phyloP scores from a whole-genome alignment of 1,140 invertebrate species.

The Trichoplusia ni region DNA sequence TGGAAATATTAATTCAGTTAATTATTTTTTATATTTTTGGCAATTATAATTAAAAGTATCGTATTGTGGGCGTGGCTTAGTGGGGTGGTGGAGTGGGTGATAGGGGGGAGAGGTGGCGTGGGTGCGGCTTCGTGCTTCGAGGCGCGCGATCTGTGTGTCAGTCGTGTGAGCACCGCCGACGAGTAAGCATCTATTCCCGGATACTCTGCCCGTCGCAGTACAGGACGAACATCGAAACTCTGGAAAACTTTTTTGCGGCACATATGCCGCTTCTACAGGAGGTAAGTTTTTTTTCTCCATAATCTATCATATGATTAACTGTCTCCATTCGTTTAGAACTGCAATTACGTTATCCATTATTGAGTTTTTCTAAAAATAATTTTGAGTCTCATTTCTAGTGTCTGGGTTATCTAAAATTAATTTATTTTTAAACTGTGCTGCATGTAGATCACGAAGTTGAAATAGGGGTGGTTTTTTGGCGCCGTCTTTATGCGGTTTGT shows the following conservation, averaged over 20 bases:
- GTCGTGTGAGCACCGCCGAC: constrained; percentile 54
- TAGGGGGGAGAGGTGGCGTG: constrained; percentile 38
- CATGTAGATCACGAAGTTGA: too few relatives aligned
- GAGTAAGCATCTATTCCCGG: constrained; percentile 45
- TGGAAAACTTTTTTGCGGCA: constrained; percentile 53
- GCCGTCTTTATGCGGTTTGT: too few relatives aligned
- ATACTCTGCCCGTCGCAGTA: constrained; percentile 37
- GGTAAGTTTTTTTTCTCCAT: constrained; percentile 49
- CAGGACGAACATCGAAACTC: constrained; percentile 44
- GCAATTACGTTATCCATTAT: neutral
- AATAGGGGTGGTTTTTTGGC: too few relatives aligned
- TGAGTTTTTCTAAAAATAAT: constrained; percentile 11
- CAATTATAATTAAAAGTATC: constrained; percentile 11
- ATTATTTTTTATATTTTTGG: neutral
- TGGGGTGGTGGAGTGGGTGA: constrained; percentile 37
- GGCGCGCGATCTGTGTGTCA: constrained; percentile 43
- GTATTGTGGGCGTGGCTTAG: constrained; percentile 39
- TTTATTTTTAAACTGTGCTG: too few relatives aligned
- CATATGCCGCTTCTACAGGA: constrained; percentile 69
- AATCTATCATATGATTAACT: constrained; percentile 28
- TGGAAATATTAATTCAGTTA: neutral
- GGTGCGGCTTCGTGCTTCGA: constrained; percentile 56
- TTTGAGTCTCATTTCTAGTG: neutral
- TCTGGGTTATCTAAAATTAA: too few relatives aligned
- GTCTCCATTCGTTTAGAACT: too few relatives aligned